phyloP scores from a whole-genome alignment of 2,888 invertebrate species.

The Drepanosiphum platanoidis region DNA sequence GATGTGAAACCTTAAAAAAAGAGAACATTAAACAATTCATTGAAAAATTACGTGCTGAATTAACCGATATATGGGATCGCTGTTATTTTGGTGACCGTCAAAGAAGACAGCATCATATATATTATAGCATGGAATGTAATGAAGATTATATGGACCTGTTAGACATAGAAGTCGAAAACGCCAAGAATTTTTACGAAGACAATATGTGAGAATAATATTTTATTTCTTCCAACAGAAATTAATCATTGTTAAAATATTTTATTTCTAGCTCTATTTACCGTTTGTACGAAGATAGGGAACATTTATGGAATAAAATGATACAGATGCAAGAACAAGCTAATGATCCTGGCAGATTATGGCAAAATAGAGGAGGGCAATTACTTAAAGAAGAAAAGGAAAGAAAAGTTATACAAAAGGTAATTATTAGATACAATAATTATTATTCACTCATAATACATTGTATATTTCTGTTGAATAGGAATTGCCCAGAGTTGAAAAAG shows the following conservation, averaged over 20 bases:
- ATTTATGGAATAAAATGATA: constrained; percentile 79
- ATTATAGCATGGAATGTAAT: constrained; percentile 76
- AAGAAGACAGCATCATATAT: constrained; percentile 74
- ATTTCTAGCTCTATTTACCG: constrained; percentile 73
- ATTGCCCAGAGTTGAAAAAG: constrained; percentile 79
- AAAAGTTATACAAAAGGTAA: constrained; percentile 75
- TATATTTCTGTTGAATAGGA: constrained; percentile 66
- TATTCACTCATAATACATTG: constrained; percentile 10
- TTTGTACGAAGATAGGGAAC: constrained; percentile 74
- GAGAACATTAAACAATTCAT: constrained; percentile 77
- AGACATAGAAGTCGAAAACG: constrained; percentile 79
- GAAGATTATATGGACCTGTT: constrained; percentile 84
- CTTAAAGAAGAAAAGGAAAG: constrained; percentile 87
- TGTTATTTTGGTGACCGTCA: constrained; percentile 77
- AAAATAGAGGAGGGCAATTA: constrained; percentile 88
- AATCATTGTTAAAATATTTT: constrained; percentile 19
- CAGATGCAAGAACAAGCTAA: constrained; percentile 79
- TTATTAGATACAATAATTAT: constrained; percentile 61
- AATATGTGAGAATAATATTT: constrained; percentile 70
- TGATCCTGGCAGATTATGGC: constrained; percentile 77
- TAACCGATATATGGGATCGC: constrained; percentile 80
- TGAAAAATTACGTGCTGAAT: constrained; percentile 76
- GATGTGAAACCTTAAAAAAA: constrained; percentile 79
- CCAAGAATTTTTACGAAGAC: constrained; percentile 74
- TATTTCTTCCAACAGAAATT: not conserved